Base-by-base conservation (phyloP, 2,888 invertebrate genomes). In the Cataglyphis rosenhaueri region DNA sequence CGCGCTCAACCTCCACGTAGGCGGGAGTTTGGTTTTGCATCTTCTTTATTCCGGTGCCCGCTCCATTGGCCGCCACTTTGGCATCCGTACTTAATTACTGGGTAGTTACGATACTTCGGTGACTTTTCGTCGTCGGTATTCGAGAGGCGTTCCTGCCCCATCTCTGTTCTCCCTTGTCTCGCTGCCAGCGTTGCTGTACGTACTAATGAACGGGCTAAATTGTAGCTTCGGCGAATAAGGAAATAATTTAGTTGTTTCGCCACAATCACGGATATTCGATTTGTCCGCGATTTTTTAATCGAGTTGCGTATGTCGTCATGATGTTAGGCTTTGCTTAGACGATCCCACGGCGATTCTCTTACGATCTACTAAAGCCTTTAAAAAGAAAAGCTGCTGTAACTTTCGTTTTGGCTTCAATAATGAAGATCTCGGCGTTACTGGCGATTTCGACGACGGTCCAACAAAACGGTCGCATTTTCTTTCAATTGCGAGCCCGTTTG, bases 21-120 rank as follows among this genome's bases (percentile, higher is more conserved):
- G 66, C 85, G 84, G 84, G 66, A 83, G 83, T 81, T 81, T 85
- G n/a, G 88, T 89, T 91, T 91, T 91, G 88, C 91, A 92, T 91
- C 90, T 92, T 88, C 91, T 91, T 92, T 92, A 92, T 93, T 91
- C 88, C 89, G 82, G 83, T 84, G 87, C 82, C 86, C 89, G 90
- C 91, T 84, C 86, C 87, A 90, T 91, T 89, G 91, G 87, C 89
- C 87, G 89, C 88, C 86, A 87, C 86, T 89, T 87, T 84, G 85
- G 88, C 87, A 86, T 90, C 85, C 83, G 86, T 84, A 90, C 90
- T 89, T 89, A 89, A 89, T 89, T 89, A 89, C 83, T 87, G 79
- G 87, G 74, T 87, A 90, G 89, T 88, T 89, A 90, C 90, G 89
- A 89, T 89, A 88, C 90, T 87, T 90, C 62, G 81, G 29, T 83